Conservation (phyloP, 1,140 invertebrate genomes). For the Hyles vespertilio region DNA sequence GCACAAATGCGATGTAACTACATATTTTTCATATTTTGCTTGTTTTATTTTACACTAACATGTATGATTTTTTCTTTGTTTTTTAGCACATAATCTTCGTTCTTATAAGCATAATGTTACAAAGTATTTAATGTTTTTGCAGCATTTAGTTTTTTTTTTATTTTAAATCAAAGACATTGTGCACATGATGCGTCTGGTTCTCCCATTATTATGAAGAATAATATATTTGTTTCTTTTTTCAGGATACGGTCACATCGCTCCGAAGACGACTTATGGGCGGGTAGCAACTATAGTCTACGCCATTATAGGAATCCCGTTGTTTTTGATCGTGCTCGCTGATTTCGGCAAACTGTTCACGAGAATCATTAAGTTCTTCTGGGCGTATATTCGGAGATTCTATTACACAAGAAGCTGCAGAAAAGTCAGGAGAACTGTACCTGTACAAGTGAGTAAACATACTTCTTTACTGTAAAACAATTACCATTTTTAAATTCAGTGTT, state of each 20-base stretch:
- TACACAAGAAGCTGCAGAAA: slow-evolving; percentile 90
- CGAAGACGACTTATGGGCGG: slow-evolving; percentile 88
- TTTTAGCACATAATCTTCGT: neutral
- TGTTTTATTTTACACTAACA: slow-evolving; percentile 2
- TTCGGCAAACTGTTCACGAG: slow-evolving; percentile 95
- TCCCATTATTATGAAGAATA: too few relatives aligned
- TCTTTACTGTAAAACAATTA: neutral
- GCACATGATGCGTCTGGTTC: too few relatives aligned
- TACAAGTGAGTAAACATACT: slow-evolving; percentile 78
- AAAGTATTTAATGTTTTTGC: too few relatives aligned
- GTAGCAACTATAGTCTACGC: slow-evolving; percentile 95
- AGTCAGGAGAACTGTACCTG: slow-evolving; percentile 83
- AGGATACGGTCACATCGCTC: slow-evolving; percentile 97
- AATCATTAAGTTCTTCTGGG: slow-evolving; percentile 95
- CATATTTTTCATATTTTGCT: neutral
- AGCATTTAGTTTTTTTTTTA: too few relatives aligned
- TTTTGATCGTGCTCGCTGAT: slow-evolving; percentile 93
- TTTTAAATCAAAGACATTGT: too few relatives aligned
- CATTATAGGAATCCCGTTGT: slow-evolving; percentile 95
- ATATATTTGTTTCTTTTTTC: slow-evolving; percentile 38
- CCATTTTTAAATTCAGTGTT: neutral
- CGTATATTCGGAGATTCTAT: slow-evolving; percentile 89
- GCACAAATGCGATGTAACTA: neutral
- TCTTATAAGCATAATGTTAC: too few relatives aligned
- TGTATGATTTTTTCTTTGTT: slow-evolving; percentile 10